Base-by-base conservation (phyloP, 2,797 vertebrate genomes). In the Mionectes olivaceus region DNA sequence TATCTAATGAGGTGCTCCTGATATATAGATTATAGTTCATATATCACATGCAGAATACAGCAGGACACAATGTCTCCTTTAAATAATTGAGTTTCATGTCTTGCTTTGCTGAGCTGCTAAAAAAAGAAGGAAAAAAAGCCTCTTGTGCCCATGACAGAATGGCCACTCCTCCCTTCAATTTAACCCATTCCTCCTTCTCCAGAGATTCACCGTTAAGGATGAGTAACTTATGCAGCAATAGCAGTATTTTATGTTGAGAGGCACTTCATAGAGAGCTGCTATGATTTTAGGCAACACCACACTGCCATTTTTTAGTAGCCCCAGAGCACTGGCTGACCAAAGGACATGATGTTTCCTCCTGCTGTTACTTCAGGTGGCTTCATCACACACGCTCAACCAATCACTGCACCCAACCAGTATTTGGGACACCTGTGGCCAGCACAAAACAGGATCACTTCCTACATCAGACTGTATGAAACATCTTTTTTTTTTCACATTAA, bases 1-100 rank as follows among this genome's bases (percentile, higher is more conserved):
- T 87, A 92, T 76, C 73, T 94, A 95, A 94, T 57, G 53, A 96
- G 52, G 27, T 55, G 28, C 50, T 93, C 57, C 70, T 94, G 89
- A 90, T 82, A 67, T 21, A 88, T 39, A 59, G 71, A 76, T 73
- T 82, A 63, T 4, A 93, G 57, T 73, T 89, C 60, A 83, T 63
- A 21, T 49, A 94, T 82, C 81, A 94, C 49, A 81, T 1, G 7
- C 35, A 81, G 91, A 95, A 91, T 33, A 60, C 41, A 76, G 67
- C 60, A 79, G 70, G 74, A 79, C 28, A 61, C 30, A 68, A 19
- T 17, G 50, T 17, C 53, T 88, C 70, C 46, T 85, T 76, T 82
- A 59, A 50, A 47, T 81, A 95, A 95, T 30, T 78, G 57, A 95
- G 46, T 73, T 92, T n/a, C 59, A 57, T 2, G 1, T 65, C 87